Evolutionary conservation across 2,797 vertebrate species (phyloP), one percentile per base, ranked within the genome.

Genomic region (Sternarchorhynchus goeldii): DNA sequence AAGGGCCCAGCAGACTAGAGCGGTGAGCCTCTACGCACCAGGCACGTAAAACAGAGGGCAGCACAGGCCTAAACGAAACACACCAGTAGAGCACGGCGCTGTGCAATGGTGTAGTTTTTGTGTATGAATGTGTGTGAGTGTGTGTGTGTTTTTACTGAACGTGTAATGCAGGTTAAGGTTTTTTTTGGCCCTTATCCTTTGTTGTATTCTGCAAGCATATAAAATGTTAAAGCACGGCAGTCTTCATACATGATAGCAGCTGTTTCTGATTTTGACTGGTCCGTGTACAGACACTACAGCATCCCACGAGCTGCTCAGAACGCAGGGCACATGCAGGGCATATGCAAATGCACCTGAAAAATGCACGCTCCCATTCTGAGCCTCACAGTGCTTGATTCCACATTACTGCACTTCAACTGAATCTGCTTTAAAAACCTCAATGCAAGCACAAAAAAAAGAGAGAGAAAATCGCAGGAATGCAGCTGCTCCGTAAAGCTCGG

Each of bases 191-290:
- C 39, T 66, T 74, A 25, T 62, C 53, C 63, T 58, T 10, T 25
- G 56, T 67, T 70, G 39, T 73, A 65, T 50, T 10, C 65, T 69
- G 31, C 60, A 77, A 68, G 73, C 62, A 59, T 79, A n/a, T 73
- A 45, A 59, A 21, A 41, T 79, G 69, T 55, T 73, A 71, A 59
- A 66, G 39, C 45, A 45, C 64, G 60, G 69, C 0, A 18, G 31
- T 67, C n/a, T 66, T 77, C 53, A 63, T 41, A 56, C 75, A 78
- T 74, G 41, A 74, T 45, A 41, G 64, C 57, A n/a, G 45, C 50
- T 58, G 25, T 58, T 62, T 41, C 25, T 41, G 72, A 10, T 32
- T 73, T 31, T 77, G 67, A 74, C 59, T 56, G 41, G 25, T 59
- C 41, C 65, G 32, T 41, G 0, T 62, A 18, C 1, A 21, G 45